Base-by-base conservation (phyloP, 2,797 vertebrate species). In the Coranthus polyacanthus region DNA sequence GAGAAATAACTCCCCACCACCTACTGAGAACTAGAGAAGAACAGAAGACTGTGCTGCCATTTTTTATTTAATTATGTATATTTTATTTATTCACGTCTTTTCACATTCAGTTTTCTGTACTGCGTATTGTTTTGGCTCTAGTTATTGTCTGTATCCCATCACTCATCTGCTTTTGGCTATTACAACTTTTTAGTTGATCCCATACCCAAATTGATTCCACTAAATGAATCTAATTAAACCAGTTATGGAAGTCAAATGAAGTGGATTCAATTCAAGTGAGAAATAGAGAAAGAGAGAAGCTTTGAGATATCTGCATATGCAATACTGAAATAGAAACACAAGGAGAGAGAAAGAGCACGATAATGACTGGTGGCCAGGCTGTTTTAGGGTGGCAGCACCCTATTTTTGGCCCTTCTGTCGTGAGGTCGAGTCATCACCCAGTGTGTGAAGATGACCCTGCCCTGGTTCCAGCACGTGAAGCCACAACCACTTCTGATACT, bases 371-470 rank as follows among this genome's bases (percentile, higher is more conserved):
- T 15, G 37, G 17, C 3, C 2, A 21, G 22, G 39, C 49, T 21
- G 15, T 45, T 21, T 70, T 29, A 44, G 41, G 51, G 10, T 52
- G 43, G 24, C 3, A 15, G 39, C n/a, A 1, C 15, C 36, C 42
- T 85, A 59, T 74, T 88, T 86, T 50, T 57, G 70, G 65, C 42
- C 26, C 37, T 20, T 17, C 32, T 24, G 22, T 50, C 20, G 6
- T n/a, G 8, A 34, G 64, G 49, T 32, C 12, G 5, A 79, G 64
- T 73, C 75, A 59, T 84, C 79, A 49, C 61, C 45, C 57, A 75
- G 69, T 69, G 77, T 85, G 76, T 74, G 57, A 69, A 37, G 67
- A 32, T 77, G 77, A 87, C 75, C 78, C 68, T 63, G 59, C 45
- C 56, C 68, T 56, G 74, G 42, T 32, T 64, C 56, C 29, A 75